Conservation (phyloP, 2,888 invertebrate genomes). For the Physocephala rufipes region DNA sequence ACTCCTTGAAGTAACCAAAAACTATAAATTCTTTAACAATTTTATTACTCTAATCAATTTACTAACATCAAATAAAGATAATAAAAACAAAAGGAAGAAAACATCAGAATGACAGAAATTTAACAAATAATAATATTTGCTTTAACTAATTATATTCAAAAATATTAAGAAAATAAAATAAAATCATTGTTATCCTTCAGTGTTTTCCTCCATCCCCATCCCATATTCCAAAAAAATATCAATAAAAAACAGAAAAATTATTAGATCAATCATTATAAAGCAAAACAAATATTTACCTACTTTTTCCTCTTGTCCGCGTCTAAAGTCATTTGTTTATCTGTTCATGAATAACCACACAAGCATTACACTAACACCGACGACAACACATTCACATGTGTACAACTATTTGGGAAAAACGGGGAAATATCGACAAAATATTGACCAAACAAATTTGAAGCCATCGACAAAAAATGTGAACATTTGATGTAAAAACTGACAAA, state of each 20-base stretch:
- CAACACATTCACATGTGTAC: conserved; percentile 42
- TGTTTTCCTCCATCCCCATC: conserved; percentile 62
- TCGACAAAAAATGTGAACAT: neutral
- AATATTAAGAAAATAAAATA: conserved; percentile 40
- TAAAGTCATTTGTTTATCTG: conserved; percentile 74
- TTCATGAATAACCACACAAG: conserved; percentile 54
- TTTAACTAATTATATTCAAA: conserved; percentile 25
- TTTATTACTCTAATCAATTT: neutral
- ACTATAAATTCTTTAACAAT: no score
- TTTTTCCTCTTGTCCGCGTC: conserved; percentile 83
- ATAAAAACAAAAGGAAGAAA: conserved; percentile 46
- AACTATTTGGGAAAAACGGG: neutral
- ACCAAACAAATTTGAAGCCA: no score
- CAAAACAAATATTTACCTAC: conserved; percentile 67
- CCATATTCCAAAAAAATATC: conserved; percentile 56
- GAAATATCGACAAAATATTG: neutral
- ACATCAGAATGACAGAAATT: neutral
- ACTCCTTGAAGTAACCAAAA: conserved; percentile 28
- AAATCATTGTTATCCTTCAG: conserved; percentile 57
- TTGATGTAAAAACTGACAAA: neutral
- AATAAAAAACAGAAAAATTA: conserved; percentile 35
- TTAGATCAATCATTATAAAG: conserved; percentile 53
- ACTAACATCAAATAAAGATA: conserved; percentile 38
- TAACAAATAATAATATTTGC: neutral
- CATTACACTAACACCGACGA: conserved; percentile 51